phyloP scores from a whole-genome alignment of 2,113 vertebrate genomes.

The Regulus satrapa region DNA sequence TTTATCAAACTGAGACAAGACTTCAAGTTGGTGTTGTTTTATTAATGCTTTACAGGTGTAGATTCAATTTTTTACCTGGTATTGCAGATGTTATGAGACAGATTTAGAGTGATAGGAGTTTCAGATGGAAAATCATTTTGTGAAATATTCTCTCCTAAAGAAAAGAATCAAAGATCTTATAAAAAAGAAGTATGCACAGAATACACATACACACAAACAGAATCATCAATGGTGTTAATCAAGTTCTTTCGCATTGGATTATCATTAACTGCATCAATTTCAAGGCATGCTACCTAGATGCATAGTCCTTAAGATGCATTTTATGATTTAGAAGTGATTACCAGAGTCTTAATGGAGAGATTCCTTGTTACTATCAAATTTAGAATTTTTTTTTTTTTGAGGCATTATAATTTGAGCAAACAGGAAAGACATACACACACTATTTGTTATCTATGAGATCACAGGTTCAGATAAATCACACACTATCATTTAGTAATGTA shows the following conservation, averaged over 20 bases:
- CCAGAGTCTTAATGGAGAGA: neutral
- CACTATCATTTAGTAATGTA: neutral
- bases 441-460: neutral
- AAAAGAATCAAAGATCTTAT: conserved; percentile 49
- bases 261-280: neutral
- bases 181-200: conserved; percentile 18
- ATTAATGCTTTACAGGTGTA: neutral
- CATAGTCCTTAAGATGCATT: neutral
- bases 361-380: neutral
- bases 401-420: neutral
- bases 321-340: neutral
- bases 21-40: conserved; percentile 35
- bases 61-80: conserved; percentile 69
- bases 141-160: conserved; percentile 73
- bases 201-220: neutral
- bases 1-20: neutral
- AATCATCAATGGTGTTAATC: neutral
- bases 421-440: neutral
- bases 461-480: neutral
- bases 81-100: conserved; percentile 75
- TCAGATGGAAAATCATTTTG: conserved; percentile 72
- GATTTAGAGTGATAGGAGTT: conserved; percentile 70
- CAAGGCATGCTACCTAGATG: neutral
- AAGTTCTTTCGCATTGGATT: neutral
- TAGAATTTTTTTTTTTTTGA: neutral